Evolutionary conservation across 2,797 vertebrate species (phyloP).

Genomic region (Prionace glauca): DNA sequence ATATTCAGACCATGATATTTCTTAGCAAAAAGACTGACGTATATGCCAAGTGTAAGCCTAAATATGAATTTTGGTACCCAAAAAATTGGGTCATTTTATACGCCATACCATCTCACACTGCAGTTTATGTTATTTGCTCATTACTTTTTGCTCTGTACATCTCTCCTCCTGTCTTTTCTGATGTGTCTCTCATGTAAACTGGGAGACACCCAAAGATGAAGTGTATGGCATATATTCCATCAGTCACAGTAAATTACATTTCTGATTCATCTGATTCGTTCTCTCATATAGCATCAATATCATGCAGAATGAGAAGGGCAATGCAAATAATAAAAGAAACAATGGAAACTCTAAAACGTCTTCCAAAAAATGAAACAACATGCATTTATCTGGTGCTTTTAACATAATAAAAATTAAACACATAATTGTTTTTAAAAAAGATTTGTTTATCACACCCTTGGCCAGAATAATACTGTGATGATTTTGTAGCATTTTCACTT

Average conservation of each 20-base stretch:
- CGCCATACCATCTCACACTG: not conserved
- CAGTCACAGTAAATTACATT: not conserved
- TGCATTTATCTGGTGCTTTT: not conserved
- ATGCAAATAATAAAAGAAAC: not conserved
- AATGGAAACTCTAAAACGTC: not conserved
- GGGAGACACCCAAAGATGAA: no score
- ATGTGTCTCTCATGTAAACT: not conserved
- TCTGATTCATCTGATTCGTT: not conserved
- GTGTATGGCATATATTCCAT: not conserved
- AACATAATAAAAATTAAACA: not conserved
- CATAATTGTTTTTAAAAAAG: not conserved
- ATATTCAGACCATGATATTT: no score
- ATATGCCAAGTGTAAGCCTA: no score
- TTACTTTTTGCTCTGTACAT: not conserved
- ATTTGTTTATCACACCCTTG: not conserved
- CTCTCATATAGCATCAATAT: not conserved
- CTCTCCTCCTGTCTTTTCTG: not conserved
- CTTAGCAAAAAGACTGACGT: no score
- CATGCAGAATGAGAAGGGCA: not conserved
- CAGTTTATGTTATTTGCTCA: not conserved
- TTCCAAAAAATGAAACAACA: not conserved
- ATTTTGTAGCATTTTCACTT: not conserved
- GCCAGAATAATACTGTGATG: not conserved
- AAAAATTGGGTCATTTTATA: not conserved
- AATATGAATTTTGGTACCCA: no score